Conservation (phyloP, 2,888 invertebrate species). For the Clistopyga incitator region DNA sequence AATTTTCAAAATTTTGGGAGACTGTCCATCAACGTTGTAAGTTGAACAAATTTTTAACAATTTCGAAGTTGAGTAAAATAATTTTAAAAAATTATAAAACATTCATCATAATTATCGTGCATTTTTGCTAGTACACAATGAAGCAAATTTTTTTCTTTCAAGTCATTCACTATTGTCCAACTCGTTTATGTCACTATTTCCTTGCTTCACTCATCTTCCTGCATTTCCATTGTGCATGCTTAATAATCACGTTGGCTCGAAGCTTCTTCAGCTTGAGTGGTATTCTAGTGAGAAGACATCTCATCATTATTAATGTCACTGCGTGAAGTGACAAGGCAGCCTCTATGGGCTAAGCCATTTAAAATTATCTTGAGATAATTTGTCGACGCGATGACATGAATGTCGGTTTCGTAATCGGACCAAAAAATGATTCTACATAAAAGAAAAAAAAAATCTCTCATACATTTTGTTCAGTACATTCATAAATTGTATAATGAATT, state of each 20-base stretch:
- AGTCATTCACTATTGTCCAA: background rate
- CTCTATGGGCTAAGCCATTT: background rate
- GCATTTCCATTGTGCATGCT: slow-evolving; percentile 33
- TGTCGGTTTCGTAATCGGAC: background rate
- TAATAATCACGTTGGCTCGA: slow-evolving; percentile 29
- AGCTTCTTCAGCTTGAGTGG: slow-evolving; percentile 26
- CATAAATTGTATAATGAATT: background rate
- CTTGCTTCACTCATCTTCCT: slow-evolving; percentile 34
- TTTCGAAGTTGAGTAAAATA: background rate
- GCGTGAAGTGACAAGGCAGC: slow-evolving; percentile 45
- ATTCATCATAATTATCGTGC: background rate
- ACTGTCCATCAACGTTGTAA: too few species aligned
- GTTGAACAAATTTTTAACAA: too few species aligned
- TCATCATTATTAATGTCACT: slow-evolving; percentile 54
- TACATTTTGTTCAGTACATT: too few species aligned
- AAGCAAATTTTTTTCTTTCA: background rate
- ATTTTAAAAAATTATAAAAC: background rate
- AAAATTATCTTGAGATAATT: slow-evolving; percentile 43
- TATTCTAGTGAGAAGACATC: slow-evolving; percentile 41
- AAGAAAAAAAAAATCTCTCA: too few species aligned
- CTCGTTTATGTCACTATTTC: slow-evolving; percentile 24
- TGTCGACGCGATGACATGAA: background rate
- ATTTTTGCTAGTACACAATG: background rate
- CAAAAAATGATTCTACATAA: background rate
- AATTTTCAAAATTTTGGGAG: too few species aligned